These are phyloP conservation scores for Bombylius discolor DNA, from an alignment of 2,888 invertebrate species.

Conservation along the genomic window DNA sequence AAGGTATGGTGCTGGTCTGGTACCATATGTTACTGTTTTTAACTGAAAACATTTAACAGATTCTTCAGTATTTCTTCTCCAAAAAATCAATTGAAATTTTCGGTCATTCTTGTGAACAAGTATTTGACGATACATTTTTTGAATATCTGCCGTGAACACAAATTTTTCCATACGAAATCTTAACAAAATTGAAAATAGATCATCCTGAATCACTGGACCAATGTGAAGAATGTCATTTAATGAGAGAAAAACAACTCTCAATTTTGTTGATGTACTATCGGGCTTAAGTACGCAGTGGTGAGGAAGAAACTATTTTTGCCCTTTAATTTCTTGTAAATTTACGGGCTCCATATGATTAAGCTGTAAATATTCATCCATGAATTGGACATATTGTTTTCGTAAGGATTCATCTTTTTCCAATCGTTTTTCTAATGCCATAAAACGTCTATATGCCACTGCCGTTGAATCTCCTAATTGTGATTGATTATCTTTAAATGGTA, in stretches of 20 bases:
- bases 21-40: too few relatives aligned
- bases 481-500: background rate
- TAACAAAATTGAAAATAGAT: background rate
- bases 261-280: background rate
- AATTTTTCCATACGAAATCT: background rate
- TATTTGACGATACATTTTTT: background rate
- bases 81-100: too few relatives aligned
- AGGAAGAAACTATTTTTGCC: background rate
- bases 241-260: background rate
- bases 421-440: background rate
- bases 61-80: too few relatives aligned
- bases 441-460: background rate
- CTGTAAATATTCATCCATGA: background rate
- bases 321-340: background rate
- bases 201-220: background rate
- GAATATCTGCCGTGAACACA: background rate
- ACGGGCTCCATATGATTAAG: background rate
- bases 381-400: background rate
- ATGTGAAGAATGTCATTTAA: background rate
- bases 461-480: background rate
- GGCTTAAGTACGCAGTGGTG: background rate
- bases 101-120: background rate
- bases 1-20: too few relatives aligned
- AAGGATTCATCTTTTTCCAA: background rate
- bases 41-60: too few relatives aligned